Evolutionary conservation across 2,113 vertebrate genomes (phyloP).

Genomic region (Salvelinus alpinus): DNA sequence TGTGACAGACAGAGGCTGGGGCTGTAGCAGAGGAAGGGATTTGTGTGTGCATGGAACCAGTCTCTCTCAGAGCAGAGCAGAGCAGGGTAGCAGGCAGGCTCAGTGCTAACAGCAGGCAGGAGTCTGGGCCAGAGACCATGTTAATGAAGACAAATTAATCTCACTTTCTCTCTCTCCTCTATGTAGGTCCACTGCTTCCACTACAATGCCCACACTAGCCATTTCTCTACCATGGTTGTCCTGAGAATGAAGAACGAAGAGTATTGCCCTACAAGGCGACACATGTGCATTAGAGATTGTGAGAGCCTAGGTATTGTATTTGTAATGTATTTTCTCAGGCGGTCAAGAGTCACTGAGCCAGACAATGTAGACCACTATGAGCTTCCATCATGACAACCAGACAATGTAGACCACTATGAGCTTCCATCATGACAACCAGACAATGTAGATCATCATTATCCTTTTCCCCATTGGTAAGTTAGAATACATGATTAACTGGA

Average conservation of each 20-base stretch:
- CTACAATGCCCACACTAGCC: slow-evolving; percentile 40
- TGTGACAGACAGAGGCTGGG: slow-evolving; percentile 38
- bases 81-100: slow-evolving; percentile 18
- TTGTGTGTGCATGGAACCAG: slow-evolving; percentile 53
- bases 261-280: not conserved
- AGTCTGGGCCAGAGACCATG: slow-evolving; percentile 47
- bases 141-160: slow-evolving; percentile 72
- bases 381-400: no score
- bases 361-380: not conserved
- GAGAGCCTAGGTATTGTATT: not conserved
- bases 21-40: slow-evolving; percentile 52
- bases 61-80: slow-evolving; percentile 36
- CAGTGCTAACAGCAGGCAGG: slow-evolving; percentile 52
- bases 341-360: not conserved
- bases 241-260: not conserved
- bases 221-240: slow-evolving; percentile 32
- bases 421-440: no score
- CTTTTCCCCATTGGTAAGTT: no score
- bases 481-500: not conserved
- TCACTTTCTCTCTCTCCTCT: slow-evolving; percentile 36
- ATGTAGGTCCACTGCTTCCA: slow-evolving; percentile 39
- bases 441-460: no score
- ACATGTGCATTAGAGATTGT: not conserved
- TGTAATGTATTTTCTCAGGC: not conserved
- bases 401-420: no score